Evolutionary conservation across 2,888 invertebrate species (phyloP).

Genomic region (Watsonalla binaria): DNA sequence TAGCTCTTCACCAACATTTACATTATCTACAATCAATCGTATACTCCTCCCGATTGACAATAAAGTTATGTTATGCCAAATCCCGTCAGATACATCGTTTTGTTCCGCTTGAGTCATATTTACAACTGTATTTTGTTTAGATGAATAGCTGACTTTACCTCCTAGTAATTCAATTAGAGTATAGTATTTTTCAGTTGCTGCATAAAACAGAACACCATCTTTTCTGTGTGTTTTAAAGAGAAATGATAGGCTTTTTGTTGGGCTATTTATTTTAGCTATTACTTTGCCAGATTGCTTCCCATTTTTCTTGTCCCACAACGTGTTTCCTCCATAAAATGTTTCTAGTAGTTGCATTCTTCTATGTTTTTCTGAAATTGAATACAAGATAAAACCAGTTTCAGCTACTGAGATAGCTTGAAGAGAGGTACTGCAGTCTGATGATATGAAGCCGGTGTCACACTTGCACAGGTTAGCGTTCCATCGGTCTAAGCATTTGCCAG

Average conservation of each 20-base stretch:
- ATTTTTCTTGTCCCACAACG: slow-evolving; percentile 80
- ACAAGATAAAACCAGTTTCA: slow-evolving; percentile 88
- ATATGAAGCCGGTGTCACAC: slow-evolving; percentile 83
- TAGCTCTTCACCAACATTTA: slow-evolving; percentile 88
- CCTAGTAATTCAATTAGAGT: slow-evolving; percentile 88
- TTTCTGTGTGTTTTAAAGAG: slow-evolving; percentile 88
- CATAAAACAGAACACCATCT: slow-evolving; percentile 90
- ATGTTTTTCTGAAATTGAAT: slow-evolving; percentile 89
- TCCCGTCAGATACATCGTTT: slow-evolving; percentile 85
- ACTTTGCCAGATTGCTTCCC: slow-evolving; percentile 45
- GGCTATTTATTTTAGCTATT: slow-evolving; percentile 55
- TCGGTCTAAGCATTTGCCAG: slow-evolving; percentile 88
- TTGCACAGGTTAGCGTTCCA: slow-evolving; percentile 88
- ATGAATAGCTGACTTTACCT: slow-evolving; percentile 88
- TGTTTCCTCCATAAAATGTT: slow-evolving; percentile 85
- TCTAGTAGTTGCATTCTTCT: slow-evolving; percentile 92
- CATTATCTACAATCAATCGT: slow-evolving; percentile 84
- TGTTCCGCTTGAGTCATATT: slow-evolving; percentile 88
- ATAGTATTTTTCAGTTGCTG: slow-evolving; percentile 92
- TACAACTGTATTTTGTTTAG: slow-evolving; percentile 86
- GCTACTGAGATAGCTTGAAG: slow-evolving; percentile 88
- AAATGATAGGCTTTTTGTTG: slow-evolving; percentile 86
- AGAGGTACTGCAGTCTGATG: slow-evolving; percentile 88
- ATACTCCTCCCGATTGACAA: slow-evolving; percentile 84
- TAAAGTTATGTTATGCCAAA: slow-evolving; percentile 93